A percentile compares a stretch with the other conserved stretches of the same genome.
These are phyloP conservation scores for Amiota mariae DNA, from an alignment of 2,888 invertebrate genomes.

Conservation along the genomic window DNA sequence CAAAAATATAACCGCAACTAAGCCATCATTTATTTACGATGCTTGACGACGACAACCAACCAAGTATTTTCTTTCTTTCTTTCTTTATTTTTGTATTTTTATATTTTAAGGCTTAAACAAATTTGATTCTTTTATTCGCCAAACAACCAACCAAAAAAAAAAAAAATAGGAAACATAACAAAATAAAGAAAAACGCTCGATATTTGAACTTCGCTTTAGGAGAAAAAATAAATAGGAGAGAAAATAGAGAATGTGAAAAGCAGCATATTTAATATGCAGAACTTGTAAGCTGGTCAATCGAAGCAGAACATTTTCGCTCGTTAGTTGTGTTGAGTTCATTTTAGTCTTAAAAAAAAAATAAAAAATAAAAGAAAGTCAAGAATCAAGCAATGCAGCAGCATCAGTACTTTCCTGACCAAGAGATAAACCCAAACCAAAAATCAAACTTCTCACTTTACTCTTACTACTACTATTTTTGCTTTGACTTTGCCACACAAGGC, in stretches of 20 bases:
- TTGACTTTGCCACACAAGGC: slow-evolving; percentile 6
- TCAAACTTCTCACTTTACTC: no score
- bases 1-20: slow-evolving; percentile 27
- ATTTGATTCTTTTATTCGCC: no score
- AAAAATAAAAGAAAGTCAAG: neutral
- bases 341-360: neutral
- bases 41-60: neutral
- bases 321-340: slow-evolving; percentile 43
- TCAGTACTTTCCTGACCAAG: no score
- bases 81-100: no score
- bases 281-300: slow-evolving; percentile 63
- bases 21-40: slow-evolving; percentile 32
- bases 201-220: no score
- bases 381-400: neutral
- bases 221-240: no score
- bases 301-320: slow-evolving; percentile 57
- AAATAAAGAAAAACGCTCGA: no score
- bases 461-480: neutral
- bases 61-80: neutral
- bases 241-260: neutral
- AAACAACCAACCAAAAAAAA: no score
- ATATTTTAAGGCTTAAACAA: no score
- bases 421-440: no score
- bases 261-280: slow-evolving; percentile 57
- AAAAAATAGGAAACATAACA: no score